Evolutionary conservation across 2,888 invertebrate species (phyloP), one percentile per base, ranked within the genome.

Genomic region (Lasioglossum malachurum): DNA sequence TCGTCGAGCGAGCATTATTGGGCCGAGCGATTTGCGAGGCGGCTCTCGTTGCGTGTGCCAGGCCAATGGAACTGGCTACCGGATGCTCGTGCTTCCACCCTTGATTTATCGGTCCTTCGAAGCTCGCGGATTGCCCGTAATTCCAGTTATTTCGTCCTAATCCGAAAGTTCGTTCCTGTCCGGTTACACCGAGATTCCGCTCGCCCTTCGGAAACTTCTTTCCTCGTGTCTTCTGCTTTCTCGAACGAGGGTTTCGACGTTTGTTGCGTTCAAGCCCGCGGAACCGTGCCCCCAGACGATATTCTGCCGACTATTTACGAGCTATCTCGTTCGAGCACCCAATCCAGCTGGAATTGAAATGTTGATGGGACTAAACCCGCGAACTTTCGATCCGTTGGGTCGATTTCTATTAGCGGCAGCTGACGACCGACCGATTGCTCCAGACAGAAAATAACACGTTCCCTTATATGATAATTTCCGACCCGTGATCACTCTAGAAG

Each of bases 101-200:
- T 91, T 94, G 92, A 93, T 92, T 91, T 93, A 93, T 94, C 91
- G 92, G 91, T 85, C 90, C 91, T 86, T 90, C 91, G 90, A 93
- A 94, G 92, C 93, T 92, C 90, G 91, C 91, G 92, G 93, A 94
- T 93, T 93, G 92, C 91, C 87, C 75, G 88, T 92, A 92, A 93
- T 93, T 89, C 92, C 90, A 91, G 90, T 92, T 91, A 94, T 93
- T 93, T 90, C 88, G 84, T 81, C 80, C 89, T 90, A 89, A 92
- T 90, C 89, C 88, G 83, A 85, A 89, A 91, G 87, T 86, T 91
- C 86, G 83, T 89, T 88, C 87, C 85, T 91, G 88, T 90, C 91
- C 90, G 75, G 76, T 81, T 81, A 87, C 53, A 86, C 53, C 83
- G 78, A 69, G 86, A 83, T 83, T 79, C 86, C 76, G 44, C 75